A percentile compares a stretch with the other conserved stretches of the same genome.
phyloP scores from a whole-genome alignment of 2,888 invertebrate genomes.

The Diploptera punctata region DNA sequence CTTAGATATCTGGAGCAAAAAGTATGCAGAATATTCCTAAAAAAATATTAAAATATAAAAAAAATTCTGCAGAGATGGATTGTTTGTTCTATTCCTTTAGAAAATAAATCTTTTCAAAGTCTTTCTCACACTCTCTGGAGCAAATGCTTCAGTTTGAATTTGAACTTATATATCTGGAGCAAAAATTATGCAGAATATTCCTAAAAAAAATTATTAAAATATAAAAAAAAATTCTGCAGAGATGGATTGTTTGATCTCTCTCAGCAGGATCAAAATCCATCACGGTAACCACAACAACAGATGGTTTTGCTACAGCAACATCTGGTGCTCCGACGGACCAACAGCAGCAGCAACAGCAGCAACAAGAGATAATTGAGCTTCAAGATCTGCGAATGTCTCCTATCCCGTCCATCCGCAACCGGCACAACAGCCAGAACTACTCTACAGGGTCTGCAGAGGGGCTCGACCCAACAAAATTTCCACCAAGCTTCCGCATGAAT shows the following conservation, averaged over 20 bases:
- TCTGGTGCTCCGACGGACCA: neutral
- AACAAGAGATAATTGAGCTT: constrained; percentile 86
- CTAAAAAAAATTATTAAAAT: too few species aligned
- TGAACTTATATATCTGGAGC: too few species aligned
- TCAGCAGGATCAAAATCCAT: constrained; percentile 26
- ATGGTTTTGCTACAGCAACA: constrained; percentile 33
- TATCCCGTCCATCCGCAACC: constrained; percentile 77
- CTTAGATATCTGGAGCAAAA: too few species aligned
- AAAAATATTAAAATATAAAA: too few species aligned
- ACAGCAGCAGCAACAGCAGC: neutral
- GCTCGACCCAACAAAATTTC: constrained; percentile 69
- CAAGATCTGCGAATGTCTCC: constrained; percentile 88
- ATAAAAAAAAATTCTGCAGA: constrained; percentile 1
- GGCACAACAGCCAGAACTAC: constrained; percentile 58
- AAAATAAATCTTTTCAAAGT: constrained; percentile 25
- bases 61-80: neutral
- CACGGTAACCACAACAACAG: constrained; percentile 25
- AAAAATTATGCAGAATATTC: too few species aligned
- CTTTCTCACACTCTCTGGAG: too few species aligned
- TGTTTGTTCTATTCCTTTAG: neutral
- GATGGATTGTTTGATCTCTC: constrained; percentile 2
- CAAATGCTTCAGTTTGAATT: too few species aligned
- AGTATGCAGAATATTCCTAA: too few species aligned
- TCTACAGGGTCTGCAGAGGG: constrained; percentile 51
- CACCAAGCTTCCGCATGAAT: constrained; percentile 78